Evolutionary conservation across 2,113 vertebrate genomes (phyloP).

Genomic region (Burhinus bistriatus): DNA sequence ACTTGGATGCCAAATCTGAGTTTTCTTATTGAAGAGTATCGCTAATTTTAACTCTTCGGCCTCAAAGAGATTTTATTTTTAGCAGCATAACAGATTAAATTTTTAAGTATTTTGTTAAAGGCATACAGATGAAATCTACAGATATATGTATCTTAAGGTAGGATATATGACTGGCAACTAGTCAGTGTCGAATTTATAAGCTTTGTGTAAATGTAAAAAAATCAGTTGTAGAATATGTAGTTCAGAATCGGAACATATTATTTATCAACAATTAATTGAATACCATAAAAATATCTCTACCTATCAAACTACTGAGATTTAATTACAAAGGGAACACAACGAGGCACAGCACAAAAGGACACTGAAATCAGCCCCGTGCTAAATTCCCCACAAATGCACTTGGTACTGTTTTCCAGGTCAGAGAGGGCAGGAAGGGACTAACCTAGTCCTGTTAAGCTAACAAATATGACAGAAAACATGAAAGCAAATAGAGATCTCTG

Average conservation of each 20-base stretch:
- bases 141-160: background rate
- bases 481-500: background rate
- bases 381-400: background rate
- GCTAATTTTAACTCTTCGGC: background rate
- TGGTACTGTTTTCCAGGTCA: slow-evolving; percentile 4
- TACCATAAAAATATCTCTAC: background rate
- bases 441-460: background rate
- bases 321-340: background rate
- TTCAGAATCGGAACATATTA: background rate
- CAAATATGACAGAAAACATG: background rate
- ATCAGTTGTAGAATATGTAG: background rate
- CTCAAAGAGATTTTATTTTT: background rate
- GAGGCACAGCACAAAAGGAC: background rate
- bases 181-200: background rate
- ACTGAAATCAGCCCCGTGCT: background rate
- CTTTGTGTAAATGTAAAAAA: background rate
- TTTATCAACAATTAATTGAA: background rate
- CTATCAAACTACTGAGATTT: background rate
- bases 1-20: background rate
- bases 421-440: slow-evolving; percentile 7
- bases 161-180: background rate
- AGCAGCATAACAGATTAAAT: background rate
- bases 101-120: background rate
- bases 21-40: background rate
- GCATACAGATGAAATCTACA: background rate